A percentile compares a stretch with the other conserved stretches of the same genome.
These are phyloP conservation scores for Verasper variegatus DNA, from an alignment of 2,113 vertebrate genomes.

Conservation along the genomic window DNA sequence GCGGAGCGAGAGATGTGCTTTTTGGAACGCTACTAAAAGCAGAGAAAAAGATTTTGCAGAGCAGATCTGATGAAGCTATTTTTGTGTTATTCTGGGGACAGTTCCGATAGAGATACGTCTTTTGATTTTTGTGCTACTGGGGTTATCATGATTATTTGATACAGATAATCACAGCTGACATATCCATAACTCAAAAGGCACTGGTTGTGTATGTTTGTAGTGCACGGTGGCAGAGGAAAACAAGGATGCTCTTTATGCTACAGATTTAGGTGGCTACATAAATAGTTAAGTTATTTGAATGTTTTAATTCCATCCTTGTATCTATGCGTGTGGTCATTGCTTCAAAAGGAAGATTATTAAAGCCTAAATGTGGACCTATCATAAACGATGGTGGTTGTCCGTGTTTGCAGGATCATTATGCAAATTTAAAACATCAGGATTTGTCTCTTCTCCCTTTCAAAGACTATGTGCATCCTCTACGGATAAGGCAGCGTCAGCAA, in stretches of 20 bases:
- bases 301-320: neutral
- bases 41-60: neutral
- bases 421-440: neutral
- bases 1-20: neutral
- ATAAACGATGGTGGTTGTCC: too few relatives aligned
- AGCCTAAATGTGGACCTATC: neutral
- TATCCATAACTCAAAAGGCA: conserved; percentile 62
- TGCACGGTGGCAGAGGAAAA: conserved; percentile 41
- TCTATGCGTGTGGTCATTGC: neutral
- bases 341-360: too few relatives aligned
- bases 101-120: conserved; percentile 26
- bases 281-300: neutral
- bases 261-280: conserved; percentile 13
- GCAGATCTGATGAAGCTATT: neutral
- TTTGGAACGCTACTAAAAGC: neutral
- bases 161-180: conserved; percentile 28
- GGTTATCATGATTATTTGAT: conserved; percentile 18
- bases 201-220: conserved; percentile 39
- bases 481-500: conserved; percentile 28
- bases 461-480: conserved; percentile 2
- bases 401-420: too few relatives aligned
- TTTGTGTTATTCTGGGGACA: conserved; percentile 1
- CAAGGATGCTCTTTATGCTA: conserved; percentile 13
- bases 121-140: conserved; percentile 31
- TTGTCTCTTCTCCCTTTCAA: conserved; percentile 8